These are phyloP conservation scores for Masnerella sp. DNA, from an alignment of 2,888 invertebrate genomes.

Conservation along the genomic window DNA sequence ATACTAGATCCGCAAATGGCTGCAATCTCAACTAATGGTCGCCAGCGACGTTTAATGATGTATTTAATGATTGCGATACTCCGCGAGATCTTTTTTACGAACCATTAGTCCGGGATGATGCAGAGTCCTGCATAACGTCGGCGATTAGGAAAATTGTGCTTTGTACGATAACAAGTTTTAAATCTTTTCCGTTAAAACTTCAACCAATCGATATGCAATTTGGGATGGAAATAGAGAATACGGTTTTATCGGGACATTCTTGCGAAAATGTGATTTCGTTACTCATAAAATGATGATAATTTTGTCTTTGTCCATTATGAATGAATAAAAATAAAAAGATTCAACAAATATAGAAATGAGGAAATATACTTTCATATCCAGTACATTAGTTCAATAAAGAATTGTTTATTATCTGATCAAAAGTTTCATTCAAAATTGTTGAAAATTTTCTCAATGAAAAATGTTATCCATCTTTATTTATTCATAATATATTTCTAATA, in stretches of 20 bases:
- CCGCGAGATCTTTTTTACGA: constrained; percentile 40
- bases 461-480: no score
- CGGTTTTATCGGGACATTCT: constrained; percentile 12
- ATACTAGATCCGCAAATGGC: constrained; percentile 24
- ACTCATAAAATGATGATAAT: no score
- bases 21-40: constrained; percentile 35
- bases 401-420: no score
- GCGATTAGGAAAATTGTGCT: constrained; percentile 42
- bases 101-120: constrained; percentile 39
- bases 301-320: no score
- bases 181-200: constrained; percentile 7
- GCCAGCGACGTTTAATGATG: constrained; percentile 35
- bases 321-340: no score
- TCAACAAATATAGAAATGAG: no score
- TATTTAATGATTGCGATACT: constrained; percentile 49
- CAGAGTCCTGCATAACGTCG: constrained; percentile 34
- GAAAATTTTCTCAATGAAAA: no score
- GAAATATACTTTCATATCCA: no score
- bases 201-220: constrained; percentile 26
- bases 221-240: constrained; percentile 10
- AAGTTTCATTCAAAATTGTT: no score
- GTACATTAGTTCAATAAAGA: no score
- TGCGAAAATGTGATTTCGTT: constrained; percentile 2
- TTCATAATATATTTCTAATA: no score
- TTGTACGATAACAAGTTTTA: constrained; percentile 22